Base-by-base conservation (phyloP, 2,797 vertebrate species). In the Oophaga sylvatica region DNA sequence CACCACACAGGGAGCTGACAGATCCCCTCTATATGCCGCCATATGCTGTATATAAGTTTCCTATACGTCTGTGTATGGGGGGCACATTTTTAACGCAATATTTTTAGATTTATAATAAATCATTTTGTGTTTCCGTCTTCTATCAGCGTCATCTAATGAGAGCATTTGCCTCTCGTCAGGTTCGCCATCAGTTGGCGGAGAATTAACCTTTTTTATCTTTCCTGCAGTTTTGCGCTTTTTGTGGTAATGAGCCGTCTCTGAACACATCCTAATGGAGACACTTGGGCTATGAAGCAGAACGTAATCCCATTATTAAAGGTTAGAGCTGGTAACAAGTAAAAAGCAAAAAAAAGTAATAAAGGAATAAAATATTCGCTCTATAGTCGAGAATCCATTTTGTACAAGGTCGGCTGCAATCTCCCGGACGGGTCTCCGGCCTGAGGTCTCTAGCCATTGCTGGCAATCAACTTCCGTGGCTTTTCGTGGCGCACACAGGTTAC, bases 161-260 rank as follows among this genome's bases (percentile, higher is more conserved):
- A 15, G n/a, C 31, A 76, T 7, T n/a, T 10, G 9, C 2, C 17
- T 7, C 35, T 67, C 48, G n/a, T 17, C 60, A 3, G 82, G 63
- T 12, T 82, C 45, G 19, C 35, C n/a, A 75, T 26, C 62, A 60
- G 35, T 62, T 65, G 65, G 71, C 35, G 3, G 60, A 6, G 60
- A 78, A 85, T 77, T 85, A 85, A 63, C 71, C 59, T 45, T 63
- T 13, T 13, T 60, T 5, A 20, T 35, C 31, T 15, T 78, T 67
- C 75, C 53, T 6, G n/a, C 71, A 16, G 73, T 68, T 56, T 68
- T 31, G 26, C 56, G 73, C 76, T 78, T 78, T 70, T 11, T 41
- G 75, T 75, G 68, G 31, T 85, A 79, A 85, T 85, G 77, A 41
- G 60, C 31, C 26, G 57, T 68, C 29, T 41, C 59, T 35, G 60